Evolutionary conservation across 2,113 vertebrate species (phyloP).

Genomic region (Perca schrenkii): DNA sequence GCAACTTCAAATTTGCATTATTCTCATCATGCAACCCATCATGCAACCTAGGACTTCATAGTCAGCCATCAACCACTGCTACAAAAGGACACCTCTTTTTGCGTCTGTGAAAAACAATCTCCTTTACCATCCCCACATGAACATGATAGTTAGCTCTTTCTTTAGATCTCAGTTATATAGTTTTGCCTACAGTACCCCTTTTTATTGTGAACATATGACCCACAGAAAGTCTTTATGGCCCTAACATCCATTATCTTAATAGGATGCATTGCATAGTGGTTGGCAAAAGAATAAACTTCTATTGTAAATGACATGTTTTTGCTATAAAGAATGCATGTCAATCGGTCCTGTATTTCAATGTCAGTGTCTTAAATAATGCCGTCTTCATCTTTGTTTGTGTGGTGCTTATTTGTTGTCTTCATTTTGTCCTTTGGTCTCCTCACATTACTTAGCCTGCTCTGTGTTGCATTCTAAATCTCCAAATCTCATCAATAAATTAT

Average conservation of each 20-base stretch:
- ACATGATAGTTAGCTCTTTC: conserved; percentile 9
- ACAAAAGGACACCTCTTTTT: not conserved
- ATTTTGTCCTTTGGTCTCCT: conserved; percentile 4
- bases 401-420: conserved; percentile 2
- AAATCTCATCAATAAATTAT: conserved; percentile 35
- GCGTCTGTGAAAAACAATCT: not conserved
- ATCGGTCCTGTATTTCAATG: not conserved
- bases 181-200: not conserved
- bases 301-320: conserved; percentile 4
- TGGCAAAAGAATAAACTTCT: conserved; percentile 10
- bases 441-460: conserved; percentile 2
- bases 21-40: too few species aligned
- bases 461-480: conserved; percentile 28
- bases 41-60: not conserved
- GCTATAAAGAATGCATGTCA: not conserved
- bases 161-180: conserved; percentile 17
- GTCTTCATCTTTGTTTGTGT: not conserved
- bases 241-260: conserved; percentile 27
- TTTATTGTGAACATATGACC: conserved; percentile 10
- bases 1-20: too few species aligned
- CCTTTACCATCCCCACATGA: not conserved
- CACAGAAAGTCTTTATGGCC: not conserved
- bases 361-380: conserved; percentile 1
- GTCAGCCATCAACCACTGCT: not conserved
- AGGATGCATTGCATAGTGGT: not conserved